Evolutionary conservation across 2,888 invertebrate genomes (phyloP).

Genomic region (Noctua janthina): DNA sequence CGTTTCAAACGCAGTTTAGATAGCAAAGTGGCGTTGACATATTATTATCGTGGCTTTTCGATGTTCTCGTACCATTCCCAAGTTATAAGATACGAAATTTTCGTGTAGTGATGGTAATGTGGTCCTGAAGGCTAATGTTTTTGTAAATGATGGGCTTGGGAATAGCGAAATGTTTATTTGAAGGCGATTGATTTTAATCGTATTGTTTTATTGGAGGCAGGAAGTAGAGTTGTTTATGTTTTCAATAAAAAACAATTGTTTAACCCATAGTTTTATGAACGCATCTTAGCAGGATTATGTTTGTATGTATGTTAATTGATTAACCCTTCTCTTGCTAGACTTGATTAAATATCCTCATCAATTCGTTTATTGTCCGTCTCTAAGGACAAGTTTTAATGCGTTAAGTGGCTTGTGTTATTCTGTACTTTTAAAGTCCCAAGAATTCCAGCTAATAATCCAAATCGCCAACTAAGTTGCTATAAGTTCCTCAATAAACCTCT

Average conservation of each 20-base stretch:
- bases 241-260: slow-evolving; percentile 6
- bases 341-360: background rate
- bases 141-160: slow-evolving; percentile 35
- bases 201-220: slow-evolving; percentile 41
- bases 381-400: background rate
- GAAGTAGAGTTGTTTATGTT: slow-evolving; percentile 3
- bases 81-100: slow-evolving; percentile 64
- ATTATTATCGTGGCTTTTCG: slow-evolving; percentile 83
- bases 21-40: slow-evolving; percentile 87
- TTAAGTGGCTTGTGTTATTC: background rate
- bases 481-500: slow-evolving; percentile 48
- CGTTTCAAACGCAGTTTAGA: slow-evolving; percentile 89
- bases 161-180: slow-evolving; percentile 47
- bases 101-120: slow-evolving; percentile 59
- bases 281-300: background rate
- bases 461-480: slow-evolving; percentile 22
- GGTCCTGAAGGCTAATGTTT: slow-evolving; percentile 52
- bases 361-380: background rate
- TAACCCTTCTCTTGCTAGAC: background rate
- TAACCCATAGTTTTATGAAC: slow-evolving; percentile 1
- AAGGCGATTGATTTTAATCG: slow-evolving; percentile 43
- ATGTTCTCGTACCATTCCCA: slow-evolving; percentile 60
- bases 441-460: slow-evolving; percentile 14
- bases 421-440: slow-evolving; percentile 9
- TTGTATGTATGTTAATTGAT: background rate